Base-by-base conservation (phyloP, 2,888 invertebrate species). In the Ennomos fuscantarius region DNA sequence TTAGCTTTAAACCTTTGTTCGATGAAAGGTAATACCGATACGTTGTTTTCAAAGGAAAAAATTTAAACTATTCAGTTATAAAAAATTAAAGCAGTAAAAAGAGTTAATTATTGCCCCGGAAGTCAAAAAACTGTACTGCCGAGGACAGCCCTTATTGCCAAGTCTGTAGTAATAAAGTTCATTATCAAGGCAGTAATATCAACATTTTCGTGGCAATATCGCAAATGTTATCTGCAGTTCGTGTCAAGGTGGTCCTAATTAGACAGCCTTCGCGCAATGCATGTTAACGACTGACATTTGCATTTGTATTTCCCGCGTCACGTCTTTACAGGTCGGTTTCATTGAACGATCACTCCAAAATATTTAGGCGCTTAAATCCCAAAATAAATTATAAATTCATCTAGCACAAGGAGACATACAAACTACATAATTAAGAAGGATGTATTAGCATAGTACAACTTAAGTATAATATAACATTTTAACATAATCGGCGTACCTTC, bases 271-370 rank as follows among this genome's bases (percentile, higher is more conserved):
- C 87, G 84, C 83, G 87, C 86, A 84, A 89, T 90, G 89, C 91
- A 90, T 90, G 89, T 81, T 88, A 90, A 91, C 82, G 83, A 89
- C 78, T 86, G 86, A 83, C 88, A 91, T 92, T 92, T 92, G 91
- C 91, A 91, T 90, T 84, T 67, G 75, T 65, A 75, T 74, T 72
- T 72, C 71, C 69, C 70, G 67, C 67, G 69, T 72, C 55, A 63
- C 60, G 24, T 63, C 34, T 46, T 56, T 61, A 59, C 76, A 68
- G 75, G 41, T 51, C 15, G 45, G 56, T 74, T 64, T 60, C 60
- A 49, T 50, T 61, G 37, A 6, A 45, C 13, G 56, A 40, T 51
- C 45, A 31, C 31, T 39, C 13, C 1, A 10, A 31, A 24, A 8
- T 13, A 15, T 6, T 15, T 2, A 9, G 40, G 9, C 8, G 3